A percentile compares a stretch with the other conserved stretches of the same genome.
Conservation (phyloP, 2,113 vertebrate species). For the Oriolus oriolus region DNA sequence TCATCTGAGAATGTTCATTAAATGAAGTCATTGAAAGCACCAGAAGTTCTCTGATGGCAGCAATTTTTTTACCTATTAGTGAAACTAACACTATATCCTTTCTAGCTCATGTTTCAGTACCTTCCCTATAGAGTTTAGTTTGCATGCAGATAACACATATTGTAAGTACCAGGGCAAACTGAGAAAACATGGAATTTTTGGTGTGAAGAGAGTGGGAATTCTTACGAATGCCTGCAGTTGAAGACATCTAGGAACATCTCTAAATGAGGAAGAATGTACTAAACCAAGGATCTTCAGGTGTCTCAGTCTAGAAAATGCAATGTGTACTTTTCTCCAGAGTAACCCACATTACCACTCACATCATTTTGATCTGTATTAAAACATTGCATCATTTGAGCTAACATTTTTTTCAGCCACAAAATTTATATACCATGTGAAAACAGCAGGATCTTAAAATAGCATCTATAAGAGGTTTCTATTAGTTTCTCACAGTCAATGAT, state of each 20-base stretch:
- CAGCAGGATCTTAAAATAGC: not conserved
- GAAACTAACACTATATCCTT: not conserved
- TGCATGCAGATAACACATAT: not conserved
- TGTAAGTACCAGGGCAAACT: not conserved
- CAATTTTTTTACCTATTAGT: not conserved
- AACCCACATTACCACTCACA: not conserved
- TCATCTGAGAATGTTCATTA: not conserved
- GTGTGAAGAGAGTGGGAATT: not conserved
- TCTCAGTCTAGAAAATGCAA: not conserved
- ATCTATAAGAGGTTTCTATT: not conserved
- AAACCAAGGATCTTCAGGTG: not conserved
- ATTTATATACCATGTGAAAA: not conserved
- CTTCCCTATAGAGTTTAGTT: not conserved
- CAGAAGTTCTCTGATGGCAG: not conserved
- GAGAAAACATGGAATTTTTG: not conserved
- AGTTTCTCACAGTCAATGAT: not conserved
- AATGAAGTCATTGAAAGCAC: not conserved
- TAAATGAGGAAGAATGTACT: not conserved
- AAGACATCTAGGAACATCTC: not conserved
- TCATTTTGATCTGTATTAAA: not conserved
- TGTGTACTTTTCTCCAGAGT: not conserved
- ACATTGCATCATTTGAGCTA: not conserved
- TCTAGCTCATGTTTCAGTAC: not conserved
- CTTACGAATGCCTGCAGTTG: not conserved
- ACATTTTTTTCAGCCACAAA: not conserved